Percentiles rank a stretch among this genome's conserved stretches.
phyloP scores from a whole-genome alignment of 2,888 invertebrate species.

The Stenoptilia bipunctidactyla region DNA sequence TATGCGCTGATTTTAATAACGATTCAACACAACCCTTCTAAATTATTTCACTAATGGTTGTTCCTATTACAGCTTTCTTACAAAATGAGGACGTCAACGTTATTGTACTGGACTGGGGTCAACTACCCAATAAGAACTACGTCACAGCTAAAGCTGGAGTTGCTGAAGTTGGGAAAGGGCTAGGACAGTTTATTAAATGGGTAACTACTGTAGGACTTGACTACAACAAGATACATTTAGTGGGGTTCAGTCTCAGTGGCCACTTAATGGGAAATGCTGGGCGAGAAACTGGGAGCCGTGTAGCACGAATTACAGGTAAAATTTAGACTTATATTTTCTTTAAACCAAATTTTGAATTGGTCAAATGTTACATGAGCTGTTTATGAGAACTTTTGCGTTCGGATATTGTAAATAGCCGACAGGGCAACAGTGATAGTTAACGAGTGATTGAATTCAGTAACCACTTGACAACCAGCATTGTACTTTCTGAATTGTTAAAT shows the following conservation, averaged over 20 bases:
- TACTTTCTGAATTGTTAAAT: too few relatives aligned
- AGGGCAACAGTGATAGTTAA: not conserved
- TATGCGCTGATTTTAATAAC: too few relatives aligned
- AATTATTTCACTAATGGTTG: too few relatives aligned
- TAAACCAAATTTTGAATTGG: not conserved
- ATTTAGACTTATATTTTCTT: not conserved
- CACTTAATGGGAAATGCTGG: slow-evolving; percentile 50
- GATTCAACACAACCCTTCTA: too few relatives aligned
- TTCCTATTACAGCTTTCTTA: slow-evolving; percentile 38
- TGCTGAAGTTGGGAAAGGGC: slow-evolving; percentile 25
- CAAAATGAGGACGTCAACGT: slow-evolving; percentile 38
- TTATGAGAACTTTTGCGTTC: not conserved
- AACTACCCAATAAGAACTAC: slow-evolving; percentile 39
- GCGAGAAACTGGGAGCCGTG: slow-evolving; percentile 26
- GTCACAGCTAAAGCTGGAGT: slow-evolving; percentile 34
- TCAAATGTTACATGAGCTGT: not conserved
- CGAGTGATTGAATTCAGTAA: not conserved
- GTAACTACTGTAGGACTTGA: slow-evolving; percentile 25
- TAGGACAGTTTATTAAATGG: slow-evolving; percentile 37
- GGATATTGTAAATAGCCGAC: not conserved
- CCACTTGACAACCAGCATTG: not conserved
- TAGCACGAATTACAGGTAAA: slow-evolving; percentile 44
- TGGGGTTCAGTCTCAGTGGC: slow-evolving; percentile 57
- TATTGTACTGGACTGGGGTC: slow-evolving; percentile 51
- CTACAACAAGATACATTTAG: slow-evolving; percentile 37